A percentile compares a stretch with the other conserved stretches of the same genome.
Evolutionary conservation across 2,888 invertebrate species (phyloP).

Genomic region (Drosophila crucigera): DNA sequence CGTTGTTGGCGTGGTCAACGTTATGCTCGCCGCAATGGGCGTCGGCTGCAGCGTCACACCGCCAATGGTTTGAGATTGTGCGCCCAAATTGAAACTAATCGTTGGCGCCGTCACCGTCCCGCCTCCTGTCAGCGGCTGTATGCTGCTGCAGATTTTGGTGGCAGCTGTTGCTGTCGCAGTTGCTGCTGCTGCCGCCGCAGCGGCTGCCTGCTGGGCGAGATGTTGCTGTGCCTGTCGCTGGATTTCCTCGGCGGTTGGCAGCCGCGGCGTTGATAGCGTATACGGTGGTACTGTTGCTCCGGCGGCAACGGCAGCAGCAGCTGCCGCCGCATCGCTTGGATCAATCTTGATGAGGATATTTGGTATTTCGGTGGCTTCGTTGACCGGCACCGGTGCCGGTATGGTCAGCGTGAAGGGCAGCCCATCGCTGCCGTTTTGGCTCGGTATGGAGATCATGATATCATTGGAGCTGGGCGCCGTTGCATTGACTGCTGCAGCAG

Average conservation of each 20-base stretch:
- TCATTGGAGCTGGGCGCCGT: slow-evolving; percentile 60
- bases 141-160: slow-evolving; percentile 35
- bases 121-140: slow-evolving; percentile 14
- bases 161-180: slow-evolving; percentile 62
- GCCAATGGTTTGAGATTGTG: slow-evolving; percentile 54
- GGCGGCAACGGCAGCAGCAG: slow-evolving; percentile 46
- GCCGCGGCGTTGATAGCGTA: slow-evolving; percentile 85
- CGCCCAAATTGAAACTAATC: slow-evolving; percentile 68
- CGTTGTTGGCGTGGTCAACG: slow-evolving; percentile 47
- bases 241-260: slow-evolving; percentile 84
- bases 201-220: slow-evolving; percentile 78
- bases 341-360: slow-evolving; percentile 85
- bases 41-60: slow-evolving; percentile 63
- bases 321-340: slow-evolving; percentile 75
- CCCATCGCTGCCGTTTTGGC: slow-evolving; percentile 83
- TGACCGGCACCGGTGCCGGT: slow-evolving; percentile 75
- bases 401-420: slow-evolving; percentile 85
- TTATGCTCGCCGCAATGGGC: slow-evolving; percentile 54
- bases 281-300: slow-evolving; percentile 82
- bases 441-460: slow-evolving; percentile 86
- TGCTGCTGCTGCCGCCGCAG: slow-evolving; percentile 74
- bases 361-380: slow-evolving; percentile 78
- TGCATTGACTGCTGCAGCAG: slow-evolving; percentile 9
- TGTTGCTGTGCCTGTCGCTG: slow-evolving; percentile 83
- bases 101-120: slow-evolving; percentile 53